These are phyloP conservation scores for Metopolophium dirhodum DNA, from an alignment of 1,140 invertebrate species.

Conservation along the genomic window DNA sequence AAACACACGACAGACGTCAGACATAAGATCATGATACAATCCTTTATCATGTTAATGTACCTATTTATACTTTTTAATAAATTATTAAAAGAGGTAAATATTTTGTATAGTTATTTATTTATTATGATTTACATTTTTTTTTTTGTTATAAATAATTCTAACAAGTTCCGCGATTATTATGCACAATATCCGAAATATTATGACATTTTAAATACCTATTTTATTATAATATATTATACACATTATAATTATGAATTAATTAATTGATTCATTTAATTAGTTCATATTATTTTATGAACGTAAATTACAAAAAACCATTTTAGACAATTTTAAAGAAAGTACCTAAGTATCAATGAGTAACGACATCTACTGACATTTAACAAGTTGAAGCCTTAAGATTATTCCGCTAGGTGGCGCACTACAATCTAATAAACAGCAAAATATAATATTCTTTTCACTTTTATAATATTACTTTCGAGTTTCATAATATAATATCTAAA, in stretches of 20 bases:
- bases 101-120: not conserved
- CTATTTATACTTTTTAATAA: not conserved
- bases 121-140: no score
- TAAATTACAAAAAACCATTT: not conserved
- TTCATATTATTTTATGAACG: not conserved
- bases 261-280: no score
- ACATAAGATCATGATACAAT: no score
- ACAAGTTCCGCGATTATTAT: no score
- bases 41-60: not conserved
- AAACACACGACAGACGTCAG: no score
- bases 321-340: not conserved
- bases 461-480: not conserved
- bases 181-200: no score
- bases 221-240: no score
- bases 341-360: not conserved
- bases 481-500: not conserved
- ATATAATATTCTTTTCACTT: not conserved
- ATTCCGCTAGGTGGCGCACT: slow-evolving; percentile 3
- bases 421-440: not conserved
- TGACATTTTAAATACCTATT: no score
- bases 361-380: slow-evolving; percentile 2
- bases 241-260: no score
- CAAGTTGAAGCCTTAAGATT: not conserved
- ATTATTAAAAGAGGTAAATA: not conserved
- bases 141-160: no score